Percentiles rank a stretch among this genome's conserved stretches.
Evolutionary conservation across 2,888 invertebrate genomes (phyloP).

Genomic region (Epistrophella euchroma): DNA sequence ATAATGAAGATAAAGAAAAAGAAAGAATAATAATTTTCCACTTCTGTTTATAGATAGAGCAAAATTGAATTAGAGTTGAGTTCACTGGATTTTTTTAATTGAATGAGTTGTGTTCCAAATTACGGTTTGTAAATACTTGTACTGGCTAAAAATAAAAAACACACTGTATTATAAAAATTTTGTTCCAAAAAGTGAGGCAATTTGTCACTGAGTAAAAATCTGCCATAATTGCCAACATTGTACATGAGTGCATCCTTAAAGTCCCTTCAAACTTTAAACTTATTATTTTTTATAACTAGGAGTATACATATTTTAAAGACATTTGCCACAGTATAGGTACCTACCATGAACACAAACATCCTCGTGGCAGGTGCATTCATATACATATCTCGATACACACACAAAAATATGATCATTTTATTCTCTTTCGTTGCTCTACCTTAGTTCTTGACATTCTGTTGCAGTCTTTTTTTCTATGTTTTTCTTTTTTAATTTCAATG

Average conservation of each 20-base stretch:
- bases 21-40: too few relatives aligned
- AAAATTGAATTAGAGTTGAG: too few relatives aligned
- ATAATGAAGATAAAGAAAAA: too few relatives aligned
- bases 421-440: conserved; percentile 10
- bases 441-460: conserved; percentile 44
- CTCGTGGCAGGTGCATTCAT: neutral
- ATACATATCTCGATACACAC: neutral
- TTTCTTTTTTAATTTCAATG: conserved; percentile 45
- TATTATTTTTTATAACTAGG: neutral
- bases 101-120: too few relatives aligned
- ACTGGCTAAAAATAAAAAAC: too few relatives aligned
- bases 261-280: conserved; percentile 3
- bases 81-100: too few relatives aligned
- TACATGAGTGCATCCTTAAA: neutral
- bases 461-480: neutral
- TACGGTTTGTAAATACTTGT: too few relatives aligned
- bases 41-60: too few relatives aligned
- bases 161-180: too few relatives aligned
- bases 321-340: conserved; percentile 8
- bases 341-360: neutral
- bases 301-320: neutral
- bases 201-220: neutral
- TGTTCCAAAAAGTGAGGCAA: neutral
- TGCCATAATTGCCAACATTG: conserved; percentile 2
- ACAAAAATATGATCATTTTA: conserved; percentile 3